These are phyloP conservation scores for Crotalus horridus DNA, from an alignment of 2,113 vertebrate species.

Conservation along the genomic window DNA sequence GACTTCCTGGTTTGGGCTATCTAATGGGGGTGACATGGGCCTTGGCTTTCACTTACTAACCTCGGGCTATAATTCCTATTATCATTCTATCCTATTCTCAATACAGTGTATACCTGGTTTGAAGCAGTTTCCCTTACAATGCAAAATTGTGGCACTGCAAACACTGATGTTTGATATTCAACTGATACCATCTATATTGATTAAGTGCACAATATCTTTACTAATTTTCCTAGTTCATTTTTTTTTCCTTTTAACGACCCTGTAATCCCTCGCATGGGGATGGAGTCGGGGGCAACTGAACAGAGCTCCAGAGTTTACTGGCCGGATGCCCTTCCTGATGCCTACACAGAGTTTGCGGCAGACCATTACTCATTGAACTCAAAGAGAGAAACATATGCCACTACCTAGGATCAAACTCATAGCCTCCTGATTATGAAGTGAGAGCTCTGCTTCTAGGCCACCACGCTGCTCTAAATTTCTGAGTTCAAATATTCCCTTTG, in stretches of 20 bases:
- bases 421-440: background rate
- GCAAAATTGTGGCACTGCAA: background rate
- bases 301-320: accelerated
- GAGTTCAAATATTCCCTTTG: background rate
- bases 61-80: background rate
- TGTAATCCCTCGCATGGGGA: background rate
- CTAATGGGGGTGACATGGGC: background rate
- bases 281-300: background rate
- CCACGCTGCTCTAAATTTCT: background rate
- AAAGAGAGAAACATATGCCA: background rate
- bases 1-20: background rate
- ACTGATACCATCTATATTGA: background rate
- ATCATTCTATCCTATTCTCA: background rate
- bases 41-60: background rate
- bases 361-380: background rate
- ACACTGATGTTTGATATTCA: background rate
- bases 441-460: background rate
- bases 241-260: background rate
- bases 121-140: background rate
- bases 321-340: background rate
- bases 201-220: background rate
- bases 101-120: background rate
- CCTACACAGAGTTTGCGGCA: background rate
- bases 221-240: background rate
- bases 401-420: background rate